phyloP scores from a whole-genome alignment of 2,888 invertebrate genomes.

The Mythimna pallens region DNA sequence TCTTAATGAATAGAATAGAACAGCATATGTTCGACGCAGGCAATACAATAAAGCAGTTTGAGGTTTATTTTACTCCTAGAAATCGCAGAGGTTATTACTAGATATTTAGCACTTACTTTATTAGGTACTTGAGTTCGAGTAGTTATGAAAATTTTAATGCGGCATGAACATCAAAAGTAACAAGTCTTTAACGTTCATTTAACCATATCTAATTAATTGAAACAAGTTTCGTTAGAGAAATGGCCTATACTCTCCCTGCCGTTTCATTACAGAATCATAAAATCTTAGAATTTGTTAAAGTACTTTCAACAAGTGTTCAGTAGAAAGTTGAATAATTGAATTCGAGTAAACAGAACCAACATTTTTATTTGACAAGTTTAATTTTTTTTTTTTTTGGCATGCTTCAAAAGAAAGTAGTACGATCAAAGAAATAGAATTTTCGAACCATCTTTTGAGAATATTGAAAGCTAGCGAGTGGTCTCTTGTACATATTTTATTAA shows the following conservation, averaged over 20 bases:
- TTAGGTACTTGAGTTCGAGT: background rate
- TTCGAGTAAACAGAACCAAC: constrained; percentile 61
- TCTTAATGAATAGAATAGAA: background rate
- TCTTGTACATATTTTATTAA: constrained; percentile 43
- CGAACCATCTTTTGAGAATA: constrained; percentile 61
- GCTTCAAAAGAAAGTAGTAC: constrained; percentile 65
- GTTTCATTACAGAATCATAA: constrained; percentile 43
- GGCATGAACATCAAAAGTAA: constrained; percentile 19
- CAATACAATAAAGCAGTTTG: background rate
- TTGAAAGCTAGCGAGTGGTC: constrained; percentile 55
- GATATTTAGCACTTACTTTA: constrained; percentile 6
- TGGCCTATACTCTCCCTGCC: constrained; percentile 20
- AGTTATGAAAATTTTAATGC: constrained; percentile 6
- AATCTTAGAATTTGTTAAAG: constrained; percentile 47
- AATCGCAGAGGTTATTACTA: background rate
- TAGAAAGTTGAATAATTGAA: constrained; percentile 67
- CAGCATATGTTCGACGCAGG: too few relatives aligned
- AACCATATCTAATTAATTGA: constrained; percentile 24
- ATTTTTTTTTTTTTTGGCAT: constrained; percentile 59
- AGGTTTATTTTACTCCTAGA: background rate
- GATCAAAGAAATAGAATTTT: constrained; percentile 68
- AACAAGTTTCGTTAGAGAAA: constrained; percentile 48
- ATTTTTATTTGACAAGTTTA: constrained; percentile 65
- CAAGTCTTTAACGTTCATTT: constrained; percentile 19
- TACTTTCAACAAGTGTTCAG: constrained; percentile 57